Conservation (phyloP, 2,113 vertebrate species). For the Syngnathus typhle region DNA sequence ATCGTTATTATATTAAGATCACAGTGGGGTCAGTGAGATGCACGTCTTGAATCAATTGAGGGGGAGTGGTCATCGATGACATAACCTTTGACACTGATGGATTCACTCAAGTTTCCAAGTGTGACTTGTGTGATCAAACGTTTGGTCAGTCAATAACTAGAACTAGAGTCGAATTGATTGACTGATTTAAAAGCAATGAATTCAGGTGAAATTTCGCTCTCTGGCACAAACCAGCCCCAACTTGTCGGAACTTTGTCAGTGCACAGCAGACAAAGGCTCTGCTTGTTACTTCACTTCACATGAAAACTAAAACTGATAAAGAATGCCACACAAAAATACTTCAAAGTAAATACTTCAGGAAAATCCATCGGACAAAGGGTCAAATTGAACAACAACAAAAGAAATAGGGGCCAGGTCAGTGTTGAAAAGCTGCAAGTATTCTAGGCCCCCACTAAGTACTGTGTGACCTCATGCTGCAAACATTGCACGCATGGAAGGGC, state of each 20-base stretch:
- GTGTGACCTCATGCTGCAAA: constrained; percentile 1
- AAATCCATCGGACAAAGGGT: neutral
- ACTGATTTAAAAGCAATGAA: neutral
- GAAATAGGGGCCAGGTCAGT: neutral
- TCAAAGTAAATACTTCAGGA: neutral
- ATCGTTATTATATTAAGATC: neutral
- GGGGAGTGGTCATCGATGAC: neutral
- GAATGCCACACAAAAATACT: neutral
- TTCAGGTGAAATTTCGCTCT: neutral
- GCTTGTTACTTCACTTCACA: constrained; percentile 21
- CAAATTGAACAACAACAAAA: neutral
- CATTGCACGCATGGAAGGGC: neutral
- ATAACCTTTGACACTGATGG: constrained; percentile 9
- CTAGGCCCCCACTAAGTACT: neutral
- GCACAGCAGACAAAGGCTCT: constrained; percentile 36
- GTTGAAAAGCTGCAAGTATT: constrained; percentile 5
- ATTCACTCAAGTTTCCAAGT: neutral
- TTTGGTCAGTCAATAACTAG: neutral
- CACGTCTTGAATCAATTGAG: neutral
- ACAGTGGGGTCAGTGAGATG: neutral
- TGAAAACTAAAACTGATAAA: constrained; percentile 9
- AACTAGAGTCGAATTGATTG: neutral
- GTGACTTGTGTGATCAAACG: neutral
- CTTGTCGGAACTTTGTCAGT: constrained; percentile 28
- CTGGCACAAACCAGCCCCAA: constrained; percentile 32